These are phyloP conservation scores for Molossus alvarezi DNA, from an alignment of 2,797 vertebrate species.

Conservation along the genomic window DNA sequence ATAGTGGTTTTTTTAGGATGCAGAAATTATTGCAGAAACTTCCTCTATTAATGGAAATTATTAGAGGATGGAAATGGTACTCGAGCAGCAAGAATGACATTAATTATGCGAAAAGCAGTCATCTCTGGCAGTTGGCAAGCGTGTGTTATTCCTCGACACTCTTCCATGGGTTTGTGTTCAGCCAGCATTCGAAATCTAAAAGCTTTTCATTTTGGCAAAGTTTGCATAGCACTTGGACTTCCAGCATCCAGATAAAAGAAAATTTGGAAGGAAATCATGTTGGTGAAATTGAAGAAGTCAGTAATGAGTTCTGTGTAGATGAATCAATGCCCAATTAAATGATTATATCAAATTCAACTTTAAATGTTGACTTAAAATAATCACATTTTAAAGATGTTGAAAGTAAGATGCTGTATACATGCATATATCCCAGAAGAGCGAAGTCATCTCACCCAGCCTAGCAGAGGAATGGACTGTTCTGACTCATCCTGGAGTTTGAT, in stretches of 20 bases:
- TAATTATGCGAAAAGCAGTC: constrained; percentile 77
- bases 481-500: constrained; percentile 58
- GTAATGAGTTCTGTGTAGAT: constrained; percentile 83
- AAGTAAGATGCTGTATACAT: constrained; percentile 64
- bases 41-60: constrained; percentile 86
- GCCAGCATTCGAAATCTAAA: constrained; percentile 80
- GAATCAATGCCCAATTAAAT: constrained; percentile 86
- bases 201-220: constrained; percentile 85
- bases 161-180: constrained; percentile 76
- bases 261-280: constrained; percentile 84
- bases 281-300: constrained; percentile 85
- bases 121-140: constrained; percentile 77
- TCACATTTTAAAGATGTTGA: constrained; percentile 80
- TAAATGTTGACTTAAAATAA: constrained; percentile 85
- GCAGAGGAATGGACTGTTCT: not conserved
- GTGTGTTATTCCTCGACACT: constrained; percentile 75
- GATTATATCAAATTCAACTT: constrained; percentile 85
- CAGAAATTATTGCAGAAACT: constrained; percentile 84
- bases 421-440: constrained; percentile 43
- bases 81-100: constrained; percentile 78
- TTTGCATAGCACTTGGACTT: constrained; percentile 81
- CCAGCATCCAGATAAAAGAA: constrained; percentile 83
- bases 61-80: constrained; percentile 72
- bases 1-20: constrained; percentile 81
- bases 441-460: not conserved